These are phyloP conservation scores for Ernsta delagoae DNA, from an alignment of 2,888 invertebrate genomes.

Conservation along the genomic window DNA sequence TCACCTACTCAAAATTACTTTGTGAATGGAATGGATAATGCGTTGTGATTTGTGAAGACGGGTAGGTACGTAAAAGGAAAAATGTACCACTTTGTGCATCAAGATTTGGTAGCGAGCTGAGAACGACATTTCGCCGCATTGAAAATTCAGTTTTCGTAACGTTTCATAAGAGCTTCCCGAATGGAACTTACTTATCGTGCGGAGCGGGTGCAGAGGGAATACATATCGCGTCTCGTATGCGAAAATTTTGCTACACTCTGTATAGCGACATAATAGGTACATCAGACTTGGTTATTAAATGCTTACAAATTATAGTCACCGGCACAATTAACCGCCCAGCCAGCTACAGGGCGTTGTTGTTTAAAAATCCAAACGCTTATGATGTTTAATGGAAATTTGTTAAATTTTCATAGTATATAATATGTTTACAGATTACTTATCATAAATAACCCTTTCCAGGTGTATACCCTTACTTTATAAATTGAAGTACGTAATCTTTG, in stretches of 20 bases:
- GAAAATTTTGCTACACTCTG: neutral
- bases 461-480: too few species aligned
- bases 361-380: too few species aligned
- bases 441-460: too few species aligned
- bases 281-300: too few species aligned
- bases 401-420: too few species aligned
- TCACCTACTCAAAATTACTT: neutral
- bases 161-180: slow-evolving; percentile 17
- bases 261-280: too few species aligned
- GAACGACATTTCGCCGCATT: slow-evolving; percentile 36
- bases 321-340: too few species aligned
- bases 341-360: too few species aligned
- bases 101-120: slow-evolving; percentile 26
- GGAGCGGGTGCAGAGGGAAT: neutral
- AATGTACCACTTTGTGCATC: slow-evolving; percentile 16
- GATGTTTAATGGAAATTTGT: too few species aligned
- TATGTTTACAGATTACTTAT: too few species aligned
- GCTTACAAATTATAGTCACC: too few species aligned
- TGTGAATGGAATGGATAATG: neutral
- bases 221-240: neutral
- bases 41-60: neutral
- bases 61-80: neutral
- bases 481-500: too few species aligned
- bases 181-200: slow-evolving; percentile 12
- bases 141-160: slow-evolving; percentile 37